phyloP scores from a whole-genome alignment of 2,113 vertebrate genomes.

The Onychostoma macrolepis region DNA sequence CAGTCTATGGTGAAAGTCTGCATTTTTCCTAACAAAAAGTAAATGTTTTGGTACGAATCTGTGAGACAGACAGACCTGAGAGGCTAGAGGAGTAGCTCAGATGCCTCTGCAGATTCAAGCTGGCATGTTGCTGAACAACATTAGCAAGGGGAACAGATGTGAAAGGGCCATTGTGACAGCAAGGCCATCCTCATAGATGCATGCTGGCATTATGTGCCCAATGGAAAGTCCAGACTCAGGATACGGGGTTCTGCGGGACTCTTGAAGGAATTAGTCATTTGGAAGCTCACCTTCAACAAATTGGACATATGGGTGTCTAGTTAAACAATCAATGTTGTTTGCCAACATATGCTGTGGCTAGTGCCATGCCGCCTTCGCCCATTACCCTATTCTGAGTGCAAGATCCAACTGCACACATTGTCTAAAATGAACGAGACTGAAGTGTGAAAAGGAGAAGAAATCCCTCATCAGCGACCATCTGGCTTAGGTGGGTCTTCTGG shows the following conservation, averaged over 20 bases:
- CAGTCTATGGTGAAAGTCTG: too few species aligned
- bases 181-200: neutral
- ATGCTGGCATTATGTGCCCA: neutral
- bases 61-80: neutral
- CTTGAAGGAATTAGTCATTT: neutral
- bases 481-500: neutral
- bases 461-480: slow-evolving; percentile 7
- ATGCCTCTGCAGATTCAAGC: neutral
- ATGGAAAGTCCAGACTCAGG: neutral
- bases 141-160: neutral
- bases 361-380: neutral
- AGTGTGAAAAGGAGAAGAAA: slow-evolving; percentile 15
- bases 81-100: neutral
- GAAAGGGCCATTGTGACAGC: neutral
- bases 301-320: neutral
- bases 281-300: neutral
- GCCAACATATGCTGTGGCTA: neutral
- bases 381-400: slow-evolving; percentile 3
- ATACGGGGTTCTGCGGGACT: neutral
- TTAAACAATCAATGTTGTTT: slow-evolving; percentile 10
- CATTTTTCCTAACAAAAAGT: neutral
- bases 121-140: neutral
- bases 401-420: neutral
- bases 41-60: neutral
- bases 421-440: neutral